phyloP scores from a whole-genome alignment of 2,797 vertebrate genomes.

The Erithacus rubecula region DNA sequence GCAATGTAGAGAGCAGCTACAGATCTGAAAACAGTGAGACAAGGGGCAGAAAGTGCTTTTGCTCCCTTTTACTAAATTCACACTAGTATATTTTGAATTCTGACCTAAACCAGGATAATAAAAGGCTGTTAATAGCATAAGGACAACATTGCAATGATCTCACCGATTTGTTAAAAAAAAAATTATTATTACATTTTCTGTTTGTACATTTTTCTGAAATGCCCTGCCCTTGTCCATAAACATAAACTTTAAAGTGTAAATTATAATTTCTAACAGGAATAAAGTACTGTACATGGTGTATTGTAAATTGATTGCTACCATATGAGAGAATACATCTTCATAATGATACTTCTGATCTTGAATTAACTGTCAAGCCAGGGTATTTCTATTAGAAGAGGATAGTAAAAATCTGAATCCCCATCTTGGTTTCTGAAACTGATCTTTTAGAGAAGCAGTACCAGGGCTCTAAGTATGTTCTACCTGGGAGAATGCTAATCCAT shows the following conservation, averaged over 20 bases:
- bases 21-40: not conserved
- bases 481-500: not conserved
- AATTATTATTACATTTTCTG: rapidly evolving
- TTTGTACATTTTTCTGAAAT: not conserved
- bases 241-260: not conserved
- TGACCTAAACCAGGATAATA: not conserved
- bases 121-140: not conserved
- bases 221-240: not conserved
- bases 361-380: not conserved
- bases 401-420: not conserved
- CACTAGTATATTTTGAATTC: not conserved
- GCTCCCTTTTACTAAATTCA: not conserved
- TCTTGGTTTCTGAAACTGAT: not conserved
- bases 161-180: not conserved
- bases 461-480: not conserved
- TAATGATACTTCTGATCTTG: not conserved
- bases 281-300: not conserved
- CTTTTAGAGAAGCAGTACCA: not conserved
- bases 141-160: not conserved
- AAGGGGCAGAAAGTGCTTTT: not conserved
- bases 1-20: not conserved
- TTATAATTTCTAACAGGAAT: not conserved
- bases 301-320: not conserved
- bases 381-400: not conserved
- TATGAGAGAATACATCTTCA: not conserved